Evolutionary conservation across 2,797 vertebrate genomes (phyloP), one percentile per base, ranked within the genome.

Genomic region (Semaprochilodus insignis): DNA sequence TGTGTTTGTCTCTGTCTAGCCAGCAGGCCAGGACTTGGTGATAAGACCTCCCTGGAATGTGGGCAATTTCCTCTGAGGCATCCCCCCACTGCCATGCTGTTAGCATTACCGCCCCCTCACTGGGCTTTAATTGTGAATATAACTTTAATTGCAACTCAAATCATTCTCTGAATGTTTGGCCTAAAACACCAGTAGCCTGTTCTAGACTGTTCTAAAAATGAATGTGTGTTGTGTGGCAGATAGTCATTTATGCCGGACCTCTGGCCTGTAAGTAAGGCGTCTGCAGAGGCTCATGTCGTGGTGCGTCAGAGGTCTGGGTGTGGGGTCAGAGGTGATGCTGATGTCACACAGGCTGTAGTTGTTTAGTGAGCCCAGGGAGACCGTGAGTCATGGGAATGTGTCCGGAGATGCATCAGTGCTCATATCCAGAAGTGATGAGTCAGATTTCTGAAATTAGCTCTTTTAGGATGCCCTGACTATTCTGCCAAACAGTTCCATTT

Each of bases 31-130:
- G 57, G 52, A 66, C 54, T 78, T 81, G 74, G 80, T 86, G 92
- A 94, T 92, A 89, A 92, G 91, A 85, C 40, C 81, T 81, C 81
- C 14, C 48, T 85, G 92, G 92, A 94, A 93, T 94, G 92, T 87
- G 86, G 86, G 86, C 90, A 87, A 90, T 93, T 94, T 93, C 91
- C 92, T 92, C 55, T 81, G 77, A 80, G 62, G 52, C 27, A n/a
- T 88, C 81, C 85, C 89, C 80, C 83, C 81, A 21, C 27, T 19
- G 60, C 36, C 7, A 27, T 74, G 63, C 19, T 78, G 36, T 62
- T 77, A 59, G 44, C 48, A 23, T 60, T 54, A 75, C 66, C 40
- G 62, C 74, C 66, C 74, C 19, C 40, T 63, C 65, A 31, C 78
- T 65, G 59, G 21, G 73, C 55, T 75, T 40, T 74, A 74, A 74